Evolutionary conservation across 1,140 invertebrate species (phyloP), one percentile per base, ranked within the genome.

Genomic region (Drosophila pseudoananassae): DNA sequence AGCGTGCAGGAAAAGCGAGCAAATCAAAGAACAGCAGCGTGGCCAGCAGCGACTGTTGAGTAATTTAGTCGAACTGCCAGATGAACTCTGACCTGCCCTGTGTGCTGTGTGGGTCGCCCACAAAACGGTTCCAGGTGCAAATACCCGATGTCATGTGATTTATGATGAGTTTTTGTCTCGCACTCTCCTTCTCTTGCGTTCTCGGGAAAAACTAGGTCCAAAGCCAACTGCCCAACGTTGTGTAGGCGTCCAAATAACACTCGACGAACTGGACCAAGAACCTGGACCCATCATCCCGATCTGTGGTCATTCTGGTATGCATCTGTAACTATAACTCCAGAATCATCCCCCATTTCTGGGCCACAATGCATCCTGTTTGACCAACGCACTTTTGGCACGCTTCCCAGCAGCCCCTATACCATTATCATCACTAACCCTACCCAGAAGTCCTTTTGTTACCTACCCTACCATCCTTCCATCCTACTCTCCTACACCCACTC

Each of bases 381-480:
- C 64, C 72, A 82, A 78, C 79, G 59, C 73, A 75, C 85, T 89
- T 89, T 78, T 81, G 82, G 78, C 87, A 90, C 87, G 69, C 82
- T 90, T 90, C 58, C 56, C 61, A 15, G n/a, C 40, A 31, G 68
- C 78, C 83, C 78, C 83, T 78, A 83, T 78, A 56, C 57, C 56
- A 53, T 38, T 49, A 76, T 59, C 60, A 27, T 20, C 46, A 72
- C 57, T 80, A 82, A 83, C 80, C 76, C 80, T 72, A 66, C 25
- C 50, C 71, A 33, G 52, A 38, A 49, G 49, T 69, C 49, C 77
- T 60, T 77, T 78, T 64, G 57, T 74, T 58, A 60, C n/a, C 29
- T 20, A 45, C 65, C 47, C 46, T 61, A 46, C 38, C 27, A 38
- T 25, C 1, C 3, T 9, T 29, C 49, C 31, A 23, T 9, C 12